These are phyloP conservation scores for Pteropus rufus DNA, from an alignment of 2,797 vertebrate species.

Conservation along the genomic window DNA sequence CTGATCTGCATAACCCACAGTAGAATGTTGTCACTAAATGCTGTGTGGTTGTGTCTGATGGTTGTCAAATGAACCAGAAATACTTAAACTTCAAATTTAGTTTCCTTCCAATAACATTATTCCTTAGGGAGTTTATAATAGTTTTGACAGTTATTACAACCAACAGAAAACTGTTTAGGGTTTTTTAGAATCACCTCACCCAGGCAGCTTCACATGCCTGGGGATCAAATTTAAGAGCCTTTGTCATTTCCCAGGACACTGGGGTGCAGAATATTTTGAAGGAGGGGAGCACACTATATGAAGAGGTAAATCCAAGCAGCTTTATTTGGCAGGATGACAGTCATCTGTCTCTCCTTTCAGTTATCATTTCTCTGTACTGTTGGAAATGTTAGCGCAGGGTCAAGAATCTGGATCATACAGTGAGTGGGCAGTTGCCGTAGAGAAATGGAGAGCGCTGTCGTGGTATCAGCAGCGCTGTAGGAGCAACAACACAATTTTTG, in stretches of 20 bases:
- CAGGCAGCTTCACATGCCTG: not conserved
- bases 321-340: not conserved
- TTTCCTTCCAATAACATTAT: not conserved
- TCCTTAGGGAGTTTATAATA: not conserved
- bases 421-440: too few relatives aligned
- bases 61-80: not conserved
- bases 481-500: not conserved
- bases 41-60: not conserved
- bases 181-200: not conserved
- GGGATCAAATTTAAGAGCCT: not conserved
- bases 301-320: not conserved
- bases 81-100: not conserved
- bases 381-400: not conserved
- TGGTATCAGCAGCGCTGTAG: not conserved
- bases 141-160: not conserved
- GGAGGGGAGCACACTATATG: not conserved
- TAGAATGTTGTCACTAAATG: not conserved
- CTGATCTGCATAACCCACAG: not conserved
- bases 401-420: not conserved
- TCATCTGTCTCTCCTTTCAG: not conserved
- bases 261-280: not conserved
- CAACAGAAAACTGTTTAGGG: not conserved
- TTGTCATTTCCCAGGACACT: not conserved
- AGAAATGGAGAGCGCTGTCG: accelerated
- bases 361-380: not conserved